These are phyloP conservation scores for Chloroceryle inda DNA, from an alignment of 2,797 vertebrate genomes.

Conservation along the genomic window DNA sequence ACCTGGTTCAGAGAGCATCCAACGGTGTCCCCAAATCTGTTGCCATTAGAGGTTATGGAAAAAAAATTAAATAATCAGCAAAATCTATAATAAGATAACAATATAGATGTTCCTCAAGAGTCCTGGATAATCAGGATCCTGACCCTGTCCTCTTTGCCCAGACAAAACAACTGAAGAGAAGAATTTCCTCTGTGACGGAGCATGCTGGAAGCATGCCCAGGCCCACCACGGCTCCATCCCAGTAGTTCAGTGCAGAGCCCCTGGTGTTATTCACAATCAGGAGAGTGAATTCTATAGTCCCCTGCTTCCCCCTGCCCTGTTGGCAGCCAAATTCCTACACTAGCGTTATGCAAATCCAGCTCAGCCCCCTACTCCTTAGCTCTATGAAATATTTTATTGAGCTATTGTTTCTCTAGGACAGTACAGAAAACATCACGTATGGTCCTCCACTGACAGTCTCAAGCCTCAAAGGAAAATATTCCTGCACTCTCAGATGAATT, in stretches of 20 bases:
- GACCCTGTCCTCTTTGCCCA: background rate
- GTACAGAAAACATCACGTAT: background rate
- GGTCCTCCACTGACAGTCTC: background rate
- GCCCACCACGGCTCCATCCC: constrained; percentile 55
- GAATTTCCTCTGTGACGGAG: constrained; percentile 39
- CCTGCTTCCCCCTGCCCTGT: constrained; percentile 13
- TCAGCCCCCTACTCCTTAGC: background rate
- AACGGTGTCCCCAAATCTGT: background rate
- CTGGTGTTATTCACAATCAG: background rate
- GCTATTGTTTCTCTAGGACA: constrained; percentile 6
- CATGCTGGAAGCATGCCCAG: constrained; percentile 28
- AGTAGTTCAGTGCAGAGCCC: background rate
- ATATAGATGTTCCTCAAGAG: background rate
- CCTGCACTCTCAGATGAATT: background rate
- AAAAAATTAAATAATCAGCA: background rate
- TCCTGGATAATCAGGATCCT: background rate
- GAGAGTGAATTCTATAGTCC: constrained; percentile 50
- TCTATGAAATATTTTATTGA: background rate
- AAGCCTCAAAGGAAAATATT: background rate
- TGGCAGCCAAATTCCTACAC: constrained; percentile 47
- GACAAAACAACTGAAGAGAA: background rate
- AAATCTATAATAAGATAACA: background rate
- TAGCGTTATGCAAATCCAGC: constrained; percentile 35
- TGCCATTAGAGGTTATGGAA: fast-evolving
- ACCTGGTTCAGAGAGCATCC: background rate